Base-by-base conservation (phyloP, 2,113 vertebrate species). In the Pardalotus punctatus region DNA sequence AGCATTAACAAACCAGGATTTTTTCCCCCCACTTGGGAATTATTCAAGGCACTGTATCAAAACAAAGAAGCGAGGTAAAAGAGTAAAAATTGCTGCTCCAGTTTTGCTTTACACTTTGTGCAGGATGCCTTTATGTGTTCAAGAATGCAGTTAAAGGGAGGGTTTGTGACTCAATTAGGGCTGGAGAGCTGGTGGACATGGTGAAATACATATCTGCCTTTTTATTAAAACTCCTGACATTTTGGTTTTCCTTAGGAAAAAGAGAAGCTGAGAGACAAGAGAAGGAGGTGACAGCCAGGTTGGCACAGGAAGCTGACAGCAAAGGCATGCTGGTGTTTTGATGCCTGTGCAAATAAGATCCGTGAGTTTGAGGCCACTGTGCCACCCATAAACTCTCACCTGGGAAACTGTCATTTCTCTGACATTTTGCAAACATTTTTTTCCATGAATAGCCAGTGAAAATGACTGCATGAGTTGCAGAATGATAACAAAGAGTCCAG, bases 341-440 rank as follows among this genome's bases (percentile, higher is more conserved):
- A 57, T 76, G 36, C 18, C 25, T 69, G 16, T 45, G 62, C 31
- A 85, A 77, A 40, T 50, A 85, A 77, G 27, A 83, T 24, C 56
- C 11, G 4, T 0, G 5, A 33, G 31, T 85, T 8, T 4, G 8
- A 50, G 45, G 79, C 40, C 25, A 3, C 53, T 50, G 12, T 1
- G 1, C 29, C 27, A 43, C 18, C 1, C 0, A 0, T 47, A 57
- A 87, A 72, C 28, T 85, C 76, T 50, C 27, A 84, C 35, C 25
- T 0, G 0, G 36, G 28, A 61, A 43, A 5, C 33, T 48, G 35
- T 17, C 12, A 42, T 42, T 64, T 72, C 48, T 87, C 16, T 72
- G 73, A 45, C 2, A 4, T 28, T 69, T 69, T 87, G 29, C 3
- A 53, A 54, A 62, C 35, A 11, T 16, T 74, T 89, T 78, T 56